phyloP scores from a whole-genome alignment of 2,888 invertebrate genomes.

The Tridacna gigas region DNA sequence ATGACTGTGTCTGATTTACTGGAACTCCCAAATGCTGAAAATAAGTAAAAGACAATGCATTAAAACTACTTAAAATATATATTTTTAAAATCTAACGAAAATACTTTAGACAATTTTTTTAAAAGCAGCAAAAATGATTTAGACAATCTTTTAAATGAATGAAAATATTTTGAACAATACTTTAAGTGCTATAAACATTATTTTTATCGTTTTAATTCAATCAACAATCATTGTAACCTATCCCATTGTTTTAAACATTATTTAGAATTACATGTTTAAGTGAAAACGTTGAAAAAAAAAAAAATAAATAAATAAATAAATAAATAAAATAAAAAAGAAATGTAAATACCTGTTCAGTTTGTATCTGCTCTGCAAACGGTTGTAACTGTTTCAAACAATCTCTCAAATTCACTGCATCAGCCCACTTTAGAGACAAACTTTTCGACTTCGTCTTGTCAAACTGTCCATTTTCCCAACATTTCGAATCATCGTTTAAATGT shows the following conservation, averaged over 20 bases:
- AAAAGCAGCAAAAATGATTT: background rate
- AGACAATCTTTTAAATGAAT: no score
- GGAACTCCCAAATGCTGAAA: slow-evolving; percentile 9
- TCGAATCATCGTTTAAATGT: slow-evolving; percentile 30
- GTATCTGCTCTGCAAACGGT: slow-evolving; percentile 24
- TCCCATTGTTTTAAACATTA: background rate
- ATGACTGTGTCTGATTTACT: background rate
- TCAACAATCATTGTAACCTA: background rate
- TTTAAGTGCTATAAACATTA: no score
- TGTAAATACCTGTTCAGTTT: slow-evolving; percentile 23
- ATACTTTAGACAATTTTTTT: background rate
- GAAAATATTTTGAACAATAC: no score
- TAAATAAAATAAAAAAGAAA: background rate
- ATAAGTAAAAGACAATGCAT: background rate
- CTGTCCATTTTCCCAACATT: slow-evolving; percentile 31
- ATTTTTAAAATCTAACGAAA: no score
- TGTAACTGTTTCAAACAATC: slow-evolving; percentile 13
- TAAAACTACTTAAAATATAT: background rate
- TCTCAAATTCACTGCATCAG: background rate
- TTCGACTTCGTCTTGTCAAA: slow-evolving; percentile 28
- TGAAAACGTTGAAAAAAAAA: no score
- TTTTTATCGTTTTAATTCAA: no score
- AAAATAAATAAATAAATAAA: no score
- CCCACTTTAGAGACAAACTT: slow-evolving; percentile 28
- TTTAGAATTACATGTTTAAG: background rate